Percentiles rank a stretch among this genome's conserved stretches.
Conservation (phyloP, 2,888 invertebrate genomes). For the Philereme transversata region DNA sequence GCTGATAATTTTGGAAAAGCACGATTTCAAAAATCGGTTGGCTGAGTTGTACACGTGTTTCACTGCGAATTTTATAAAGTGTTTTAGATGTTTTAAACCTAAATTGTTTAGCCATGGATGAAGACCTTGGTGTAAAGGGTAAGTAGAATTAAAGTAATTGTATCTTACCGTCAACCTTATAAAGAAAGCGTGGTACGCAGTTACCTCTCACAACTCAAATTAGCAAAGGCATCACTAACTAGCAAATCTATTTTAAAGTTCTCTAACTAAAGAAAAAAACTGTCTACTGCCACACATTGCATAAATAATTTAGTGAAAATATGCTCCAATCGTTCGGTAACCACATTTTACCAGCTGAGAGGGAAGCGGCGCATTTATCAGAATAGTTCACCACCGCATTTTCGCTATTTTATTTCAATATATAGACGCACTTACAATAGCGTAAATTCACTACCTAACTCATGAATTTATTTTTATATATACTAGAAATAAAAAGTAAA, state of each 20-base stretch:
- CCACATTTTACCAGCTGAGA: background rate
- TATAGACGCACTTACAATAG: too few species aligned
- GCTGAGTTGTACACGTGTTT: constrained; percentile 63
- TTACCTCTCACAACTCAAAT: constrained; percentile 3
- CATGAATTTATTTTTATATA: too few species aligned
- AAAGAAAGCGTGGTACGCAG: constrained; percentile 25
- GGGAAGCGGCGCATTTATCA: background rate
- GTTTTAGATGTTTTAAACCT: constrained; percentile 38
- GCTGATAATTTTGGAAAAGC: constrained; percentile 66
- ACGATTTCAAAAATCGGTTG: constrained; percentile 54
- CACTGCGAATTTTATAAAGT: constrained; percentile 30
- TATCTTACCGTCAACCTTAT: background rate
- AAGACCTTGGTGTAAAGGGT: constrained; percentile 67
- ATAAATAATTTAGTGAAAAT: background rate
- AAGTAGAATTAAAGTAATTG: constrained; percentile 30
- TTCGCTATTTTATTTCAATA: background rate
- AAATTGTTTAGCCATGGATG: constrained; percentile 57
- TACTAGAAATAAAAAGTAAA: too few species aligned
- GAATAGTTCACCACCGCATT: background rate
- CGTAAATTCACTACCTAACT: too few species aligned
- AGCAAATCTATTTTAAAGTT: background rate
- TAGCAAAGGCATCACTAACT: too few species aligned
- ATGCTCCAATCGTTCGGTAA: background rate
- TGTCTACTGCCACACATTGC: background rate
- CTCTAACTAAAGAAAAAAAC: background rate